phyloP scores from a whole-genome alignment of 2,888 invertebrate genomes.

The Microplitis deprimator region DNA sequence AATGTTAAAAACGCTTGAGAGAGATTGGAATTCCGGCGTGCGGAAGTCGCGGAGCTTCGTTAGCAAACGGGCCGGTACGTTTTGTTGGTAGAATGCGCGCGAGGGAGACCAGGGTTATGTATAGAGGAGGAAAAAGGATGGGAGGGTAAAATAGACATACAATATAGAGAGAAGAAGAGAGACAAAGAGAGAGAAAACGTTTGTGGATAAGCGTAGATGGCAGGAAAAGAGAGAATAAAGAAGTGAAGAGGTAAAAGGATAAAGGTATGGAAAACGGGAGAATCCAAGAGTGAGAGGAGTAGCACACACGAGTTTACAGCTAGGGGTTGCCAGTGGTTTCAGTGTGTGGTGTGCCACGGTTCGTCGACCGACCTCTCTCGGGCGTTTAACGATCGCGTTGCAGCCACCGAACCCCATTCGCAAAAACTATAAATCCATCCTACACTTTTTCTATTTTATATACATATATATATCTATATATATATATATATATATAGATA shows the following conservation, averaged over 20 bases:
- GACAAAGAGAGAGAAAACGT: background rate
- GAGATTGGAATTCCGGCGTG: conserved; percentile 11
- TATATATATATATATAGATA: background rate
- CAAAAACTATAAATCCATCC: conserved; percentile 41
- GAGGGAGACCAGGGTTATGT: background rate
- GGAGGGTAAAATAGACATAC: background rate
- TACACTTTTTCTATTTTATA: conserved; percentile 8
- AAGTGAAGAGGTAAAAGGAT: conserved; percentile 14
- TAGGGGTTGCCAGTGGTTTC: conserved; percentile 20
- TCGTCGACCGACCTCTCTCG: conserved; percentile 35
- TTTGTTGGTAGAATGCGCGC: background rate
- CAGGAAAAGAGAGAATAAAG: background rate
- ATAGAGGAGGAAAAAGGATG: background rate
- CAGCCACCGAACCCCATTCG: conserved; percentile 26
- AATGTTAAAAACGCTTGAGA: conserved; percentile 2
- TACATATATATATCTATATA: background rate
- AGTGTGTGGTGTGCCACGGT: conserved; percentile 31
- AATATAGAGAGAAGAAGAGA: background rate
- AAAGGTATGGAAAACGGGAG: background rate
- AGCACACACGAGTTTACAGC: conserved; percentile 16
- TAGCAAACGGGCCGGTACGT: conserved; percentile 21
- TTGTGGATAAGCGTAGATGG: background rate
- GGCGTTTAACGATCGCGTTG: conserved; percentile 34
- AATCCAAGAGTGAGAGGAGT: background rate
- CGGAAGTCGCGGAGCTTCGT: conserved; percentile 24